Percentiles rank a stretch among this genome's conserved stretches.
Evolutionary conservation across 1,140 invertebrate species (phyloP).

Genomic region (Aricia agestis): DNA sequence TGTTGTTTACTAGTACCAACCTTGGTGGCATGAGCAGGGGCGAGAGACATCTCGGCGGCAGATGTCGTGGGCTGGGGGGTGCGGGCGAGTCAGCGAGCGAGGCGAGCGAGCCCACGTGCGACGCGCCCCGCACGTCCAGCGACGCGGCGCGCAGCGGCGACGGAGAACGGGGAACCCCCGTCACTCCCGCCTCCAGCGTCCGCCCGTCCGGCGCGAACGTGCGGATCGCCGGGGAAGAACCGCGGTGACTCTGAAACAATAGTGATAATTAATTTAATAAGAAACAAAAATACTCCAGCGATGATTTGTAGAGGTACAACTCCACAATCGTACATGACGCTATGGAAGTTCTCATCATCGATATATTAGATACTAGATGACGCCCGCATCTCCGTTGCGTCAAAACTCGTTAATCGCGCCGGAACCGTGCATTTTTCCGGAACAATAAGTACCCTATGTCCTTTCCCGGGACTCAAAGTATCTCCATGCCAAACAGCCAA

Average conservation of each 20-base stretch:
- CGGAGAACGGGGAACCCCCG: slow-evolving; percentile 80
- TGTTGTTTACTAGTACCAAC: neutral
- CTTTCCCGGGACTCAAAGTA: no score
- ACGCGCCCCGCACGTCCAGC: slow-evolving; percentile 80
- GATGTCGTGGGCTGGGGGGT: slow-evolving; percentile 71
- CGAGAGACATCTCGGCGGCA: slow-evolving; percentile 80
- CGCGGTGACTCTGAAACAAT: slow-evolving; percentile 79
- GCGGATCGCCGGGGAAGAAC: slow-evolving; percentile 86
- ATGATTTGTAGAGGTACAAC: no score
- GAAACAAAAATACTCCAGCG: no score
- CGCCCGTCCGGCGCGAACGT: slow-evolving; percentile 85
- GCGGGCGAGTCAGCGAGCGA: slow-evolving; percentile 74
- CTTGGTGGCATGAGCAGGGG: slow-evolving; percentile 83
- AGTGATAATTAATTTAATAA: neutral
- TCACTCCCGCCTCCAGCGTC: slow-evolving; percentile 79
- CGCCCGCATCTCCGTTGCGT: no score
- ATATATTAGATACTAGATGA: no score
- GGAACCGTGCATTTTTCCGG: no score
- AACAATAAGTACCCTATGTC: no score
- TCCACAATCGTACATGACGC: no score
- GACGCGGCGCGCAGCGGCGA: slow-evolving; percentile 86
- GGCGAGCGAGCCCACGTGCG: slow-evolving; percentile 77
- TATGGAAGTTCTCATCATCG: no score
- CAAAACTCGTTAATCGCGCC: no score
- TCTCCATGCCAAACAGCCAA: no score